Conservation (phyloP, 2,113 vertebrate genomes). For the Chauna torquata region DNA sequence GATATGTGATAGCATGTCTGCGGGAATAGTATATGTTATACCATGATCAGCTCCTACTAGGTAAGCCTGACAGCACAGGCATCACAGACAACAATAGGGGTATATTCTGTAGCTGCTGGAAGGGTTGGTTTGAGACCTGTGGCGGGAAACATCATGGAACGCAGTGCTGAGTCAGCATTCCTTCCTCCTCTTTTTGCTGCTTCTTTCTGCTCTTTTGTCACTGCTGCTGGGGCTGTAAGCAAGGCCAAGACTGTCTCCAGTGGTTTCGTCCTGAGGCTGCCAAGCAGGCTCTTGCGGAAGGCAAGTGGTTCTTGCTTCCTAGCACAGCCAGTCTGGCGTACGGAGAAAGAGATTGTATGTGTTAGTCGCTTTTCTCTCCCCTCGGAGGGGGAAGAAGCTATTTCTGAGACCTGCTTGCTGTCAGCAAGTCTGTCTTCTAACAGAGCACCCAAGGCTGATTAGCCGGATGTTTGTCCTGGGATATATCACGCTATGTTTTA, state of each 20-base stretch:
- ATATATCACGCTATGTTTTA: neutral
- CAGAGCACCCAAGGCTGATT: neutral
- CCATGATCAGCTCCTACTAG: neutral
- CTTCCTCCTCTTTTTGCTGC: neutral
- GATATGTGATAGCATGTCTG: neutral
- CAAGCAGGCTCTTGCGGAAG: neutral
- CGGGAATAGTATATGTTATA: neutral
- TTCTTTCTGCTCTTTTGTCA: neutral
- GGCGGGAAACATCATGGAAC: neutral
- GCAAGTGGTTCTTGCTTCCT: neutral
- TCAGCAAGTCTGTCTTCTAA: neutral
- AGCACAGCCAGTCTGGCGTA: neutral
- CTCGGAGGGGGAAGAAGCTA: neutral
- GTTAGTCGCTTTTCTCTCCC: neutral
- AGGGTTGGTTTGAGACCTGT: neutral
- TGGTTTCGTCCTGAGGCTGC: neutral
- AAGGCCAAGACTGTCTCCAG: neutral
- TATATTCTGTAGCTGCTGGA: neutral
- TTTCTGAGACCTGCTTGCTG: neutral
- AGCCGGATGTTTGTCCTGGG: neutral
- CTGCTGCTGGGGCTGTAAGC: neutral
- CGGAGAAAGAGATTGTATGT: rapidly evolving
- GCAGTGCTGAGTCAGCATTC: neutral
- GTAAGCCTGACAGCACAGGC: neutral
- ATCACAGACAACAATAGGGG: rapidly evolving